Evolutionary conservation across 2,888 invertebrate genomes (phyloP).

Genomic region (Hydropsyche betteni): DNA sequence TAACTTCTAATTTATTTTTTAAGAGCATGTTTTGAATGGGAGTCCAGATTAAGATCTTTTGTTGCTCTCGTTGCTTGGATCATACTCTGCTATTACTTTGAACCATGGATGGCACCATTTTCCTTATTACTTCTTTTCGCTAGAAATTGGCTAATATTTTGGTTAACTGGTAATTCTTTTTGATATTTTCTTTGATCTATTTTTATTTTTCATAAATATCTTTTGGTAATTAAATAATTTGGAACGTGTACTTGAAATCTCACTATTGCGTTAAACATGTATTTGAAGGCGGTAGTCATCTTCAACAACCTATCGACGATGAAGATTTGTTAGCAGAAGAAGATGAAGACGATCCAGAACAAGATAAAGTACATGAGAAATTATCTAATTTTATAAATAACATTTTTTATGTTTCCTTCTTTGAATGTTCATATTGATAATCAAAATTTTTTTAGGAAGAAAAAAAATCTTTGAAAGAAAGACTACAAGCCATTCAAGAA

Average conservation of each 20-base stretch:
- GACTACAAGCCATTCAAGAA: slow-evolving; percentile 95
- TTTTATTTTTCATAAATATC: too few relatives aligned
- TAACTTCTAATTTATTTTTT: slow-evolving; percentile 35
- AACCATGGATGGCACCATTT: slow-evolving; percentile 94
- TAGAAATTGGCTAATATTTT: slow-evolving; percentile 64
- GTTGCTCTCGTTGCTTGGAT: slow-evolving; percentile 87
- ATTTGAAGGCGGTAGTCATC: slow-evolving; percentile 61
- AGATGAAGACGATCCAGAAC: slow-evolving; percentile 92
- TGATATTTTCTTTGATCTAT: background rate
- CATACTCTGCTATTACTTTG: slow-evolving; percentile 90
- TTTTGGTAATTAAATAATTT: too few relatives aligned
- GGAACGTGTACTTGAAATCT: background rate
- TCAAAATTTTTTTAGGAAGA: slow-evolving; percentile 73
- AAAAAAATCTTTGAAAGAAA: slow-evolving; percentile 93
- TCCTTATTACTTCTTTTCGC: slow-evolving; percentile 82
- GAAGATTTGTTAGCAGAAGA: slow-evolving; percentile 75
- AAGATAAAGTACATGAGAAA: slow-evolving; percentile 73
- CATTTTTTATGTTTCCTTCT: slow-evolving; percentile 19
- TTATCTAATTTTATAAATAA: slow-evolving; percentile 1
- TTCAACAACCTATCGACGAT: slow-evolving; percentile 67
- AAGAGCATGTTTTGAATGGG: slow-evolving; percentile 97
- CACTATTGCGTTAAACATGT: background rate
- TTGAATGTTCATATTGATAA: background rate
- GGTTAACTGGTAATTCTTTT: slow-evolving; percentile 60
- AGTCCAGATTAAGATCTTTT: slow-evolving; percentile 85